Base-by-base conservation (phyloP, 2,113 vertebrate genomes). In the Eulemur macaco region DNA sequence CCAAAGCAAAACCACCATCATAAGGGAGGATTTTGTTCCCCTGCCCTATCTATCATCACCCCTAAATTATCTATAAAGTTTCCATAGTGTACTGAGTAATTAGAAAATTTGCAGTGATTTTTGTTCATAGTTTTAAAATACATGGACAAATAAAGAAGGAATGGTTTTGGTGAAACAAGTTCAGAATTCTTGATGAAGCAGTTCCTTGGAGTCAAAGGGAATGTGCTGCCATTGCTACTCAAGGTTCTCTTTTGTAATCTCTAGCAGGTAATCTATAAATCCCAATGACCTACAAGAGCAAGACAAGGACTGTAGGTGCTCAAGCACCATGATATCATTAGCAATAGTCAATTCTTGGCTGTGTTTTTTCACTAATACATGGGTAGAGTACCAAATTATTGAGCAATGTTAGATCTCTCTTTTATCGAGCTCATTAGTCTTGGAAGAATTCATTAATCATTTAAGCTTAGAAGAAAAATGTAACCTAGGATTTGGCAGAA, bases 251-350 rank as follows among this genome's bases (percentile, higher is more conserved):
- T 96, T 97, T 96, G 81, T 94, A 97, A 94, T 85, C 81, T 82
- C 56, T 92, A 97, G 71, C 95, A 97, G 95, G 66, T 92, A 96
- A 98, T 98, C 94, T 97, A 97, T 98, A 97, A 96, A 96, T 92
- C 50, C 77, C 94, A 74, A 2, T 95, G 94, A 97, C 95, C 90
- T 95, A 91, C 85, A 93, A 66, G 90, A 80, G 27, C 21, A 83
- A 93, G 90, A 96, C 94, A 94, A 92, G 73, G 94, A 90, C 60
- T 96, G 64, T 56, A 90, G 81, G 71, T 96, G 92, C 71, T 94
- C 34, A 74, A 31, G 77, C 34, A 93, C 84, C 94, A 95, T 78
- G 77, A 86, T 96, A 96, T 95, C 97, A 94, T 97, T 97, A 97
- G 82, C 60, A 92, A 92, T 95, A 97, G 96, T 98, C 97, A 83